Base-by-base conservation (phyloP, 2,888 invertebrate species). In the Pandemis heparana region DNA sequence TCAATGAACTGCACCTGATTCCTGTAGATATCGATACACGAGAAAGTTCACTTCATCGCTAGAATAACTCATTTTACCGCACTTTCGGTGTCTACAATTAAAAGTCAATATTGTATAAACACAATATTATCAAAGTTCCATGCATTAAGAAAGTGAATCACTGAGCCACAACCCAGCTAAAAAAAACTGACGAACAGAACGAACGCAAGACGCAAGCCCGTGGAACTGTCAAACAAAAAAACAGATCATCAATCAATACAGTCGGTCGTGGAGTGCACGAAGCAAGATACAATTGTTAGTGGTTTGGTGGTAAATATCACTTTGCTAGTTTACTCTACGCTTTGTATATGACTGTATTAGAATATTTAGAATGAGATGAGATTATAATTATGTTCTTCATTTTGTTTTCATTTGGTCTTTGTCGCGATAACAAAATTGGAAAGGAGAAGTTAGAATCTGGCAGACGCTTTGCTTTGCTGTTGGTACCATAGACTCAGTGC, bases 1-100 rank as follows among this genome's bases (percentile, higher is more conserved):
- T 87, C 86, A 87, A 81, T 85, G 83, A 83, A 85, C 83, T 63
- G 46, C 84, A 99, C 99, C 99, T 84, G 99, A 99, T 95, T 99
- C 99, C 91, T 99, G 99, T 77, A 99, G 96, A 92, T 99, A 99
- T 86, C 99, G 96, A 92, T 99, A 99, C 76, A 99, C 99, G 81
- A 99, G 95, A 93, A 99, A 99, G 94, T 99, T 99, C 10, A 99
- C 99, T 96, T 99, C 99, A 94, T 99, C 99, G 92, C 99, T 99
- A 82, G 98, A 98, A 94, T 99, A 99, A 96, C 99, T 99, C 99
- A 99, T 99, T 83, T 84, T 87, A 77, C 66, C 56, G 62, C 69
- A 67, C 64, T 77, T 76, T 75, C 65, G 67, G 38, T 70, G 46
- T 61, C 38, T 38, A 39, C 41, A 61, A 48, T 65, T 10, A 48